Conservation (phyloP, 2,113 vertebrate genomes). For the Sarotherodon lohbergeri region DNA sequence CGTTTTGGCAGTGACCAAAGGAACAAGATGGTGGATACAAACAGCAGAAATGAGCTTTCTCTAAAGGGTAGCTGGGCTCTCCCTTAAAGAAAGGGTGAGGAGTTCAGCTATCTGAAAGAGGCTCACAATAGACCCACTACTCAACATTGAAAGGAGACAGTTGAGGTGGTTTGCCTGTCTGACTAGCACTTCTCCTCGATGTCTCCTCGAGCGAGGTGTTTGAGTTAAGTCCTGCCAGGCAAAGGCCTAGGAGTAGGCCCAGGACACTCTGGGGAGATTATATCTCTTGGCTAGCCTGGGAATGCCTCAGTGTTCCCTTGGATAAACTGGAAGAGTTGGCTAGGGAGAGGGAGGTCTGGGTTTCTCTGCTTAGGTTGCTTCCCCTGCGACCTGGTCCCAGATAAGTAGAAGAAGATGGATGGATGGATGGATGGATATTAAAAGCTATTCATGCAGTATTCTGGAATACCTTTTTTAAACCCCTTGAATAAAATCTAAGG, state of each 20-base stretch:
- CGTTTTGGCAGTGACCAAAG: not conserved
- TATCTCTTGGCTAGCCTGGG: not conserved
- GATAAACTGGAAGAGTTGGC: not conserved
- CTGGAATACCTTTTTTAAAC: not conserved
- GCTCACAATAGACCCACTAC: not conserved
- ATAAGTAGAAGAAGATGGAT: not conserved
- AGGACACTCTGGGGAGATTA: not conserved
- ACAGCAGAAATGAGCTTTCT: not conserved
- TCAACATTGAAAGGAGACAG: not conserved
- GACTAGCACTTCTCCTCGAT: not conserved
- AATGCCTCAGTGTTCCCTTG: not conserved
- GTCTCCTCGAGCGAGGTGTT: not conserved
- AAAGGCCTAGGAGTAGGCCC: not conserved
- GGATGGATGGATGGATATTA: not conserved
- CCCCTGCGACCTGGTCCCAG: not conserved
- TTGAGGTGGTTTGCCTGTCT: not conserved
- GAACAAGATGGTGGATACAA: not conserved
- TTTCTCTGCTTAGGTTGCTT: not conserved
- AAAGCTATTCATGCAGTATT: not conserved
- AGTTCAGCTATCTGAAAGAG: not conserved
- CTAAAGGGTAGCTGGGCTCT: not conserved
- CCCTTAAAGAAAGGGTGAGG: not conserved
- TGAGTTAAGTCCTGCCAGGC: not conserved
- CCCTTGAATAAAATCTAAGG: not conserved
- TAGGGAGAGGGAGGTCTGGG: not conserved